Evolutionary conservation across 2,888 invertebrate genomes (phyloP).

Genomic region (Halictus ligatus): DNA sequence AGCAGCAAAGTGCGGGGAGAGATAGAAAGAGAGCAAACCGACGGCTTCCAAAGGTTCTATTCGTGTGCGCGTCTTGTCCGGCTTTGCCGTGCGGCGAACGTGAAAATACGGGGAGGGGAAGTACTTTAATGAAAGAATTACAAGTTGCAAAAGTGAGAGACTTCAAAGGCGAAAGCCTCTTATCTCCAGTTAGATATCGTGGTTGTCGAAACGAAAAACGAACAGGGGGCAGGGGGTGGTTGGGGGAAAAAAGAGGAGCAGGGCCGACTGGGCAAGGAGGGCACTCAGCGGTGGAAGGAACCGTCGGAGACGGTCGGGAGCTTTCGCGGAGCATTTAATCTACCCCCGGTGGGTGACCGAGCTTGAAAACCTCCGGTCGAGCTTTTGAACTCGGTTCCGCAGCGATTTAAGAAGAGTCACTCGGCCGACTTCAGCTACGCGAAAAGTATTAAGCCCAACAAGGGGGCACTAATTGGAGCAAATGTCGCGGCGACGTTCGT

Average conservation of each 20-base stretch:
- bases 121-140: conserved; percentile 74
- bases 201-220: conserved; percentile 58
- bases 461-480: conserved; percentile 63
- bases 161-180: conserved; percentile 75
- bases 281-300: not conserved
- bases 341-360: conserved; percentile 69
- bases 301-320: conserved; percentile 46
- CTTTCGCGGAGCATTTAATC: conserved; percentile 71
- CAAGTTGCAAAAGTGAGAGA: conserved; percentile 70
- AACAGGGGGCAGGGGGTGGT: not conserved
- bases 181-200: conserved; percentile 71
- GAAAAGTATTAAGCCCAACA: conserved; percentile 64
- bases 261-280: not conserved
- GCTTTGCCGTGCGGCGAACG: conserved; percentile 58
- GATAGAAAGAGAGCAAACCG: not conserved
- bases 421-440: conserved; percentile 56
- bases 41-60: conserved; percentile 57
- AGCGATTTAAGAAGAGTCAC: conserved; percentile 63
- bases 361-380: conserved; percentile 68
- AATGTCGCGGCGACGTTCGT: conserved; percentile 53
- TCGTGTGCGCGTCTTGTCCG: conserved; percentile 19
- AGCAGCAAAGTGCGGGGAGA: not conserved
- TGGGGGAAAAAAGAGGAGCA: not conserved
- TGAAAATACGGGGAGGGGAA: conserved; percentile 62
- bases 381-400: conserved; percentile 66